Evolutionary conservation across 2,888 invertebrate genomes (phyloP).

Genomic region (Flexamia atlantica): DNA sequence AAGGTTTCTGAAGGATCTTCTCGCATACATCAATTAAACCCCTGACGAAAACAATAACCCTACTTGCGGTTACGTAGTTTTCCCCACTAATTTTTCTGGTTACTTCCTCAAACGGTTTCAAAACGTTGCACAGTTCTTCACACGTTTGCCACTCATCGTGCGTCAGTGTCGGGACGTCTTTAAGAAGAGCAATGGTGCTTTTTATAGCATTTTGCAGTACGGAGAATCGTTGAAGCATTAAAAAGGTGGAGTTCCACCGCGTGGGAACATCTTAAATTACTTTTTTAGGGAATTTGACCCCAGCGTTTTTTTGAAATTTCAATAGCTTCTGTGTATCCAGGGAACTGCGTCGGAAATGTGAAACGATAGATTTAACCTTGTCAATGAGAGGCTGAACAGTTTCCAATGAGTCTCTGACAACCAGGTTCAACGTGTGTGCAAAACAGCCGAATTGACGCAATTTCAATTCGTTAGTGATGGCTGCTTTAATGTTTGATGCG

Average conservation of each 20-base stretch:
- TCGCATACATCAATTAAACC: too few relatives aligned
- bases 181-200: slow-evolving; percentile 66
- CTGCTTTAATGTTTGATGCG: slow-evolving; percentile 36
- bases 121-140: slow-evolving; percentile 62
- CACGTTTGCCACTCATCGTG: slow-evolving; percentile 64
- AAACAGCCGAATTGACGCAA: slow-evolving; percentile 59
- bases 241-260: slow-evolving; percentile 55
- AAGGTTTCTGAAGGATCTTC: too few relatives aligned
- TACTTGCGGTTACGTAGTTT: too few relatives aligned
- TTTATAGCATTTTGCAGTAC: slow-evolving; percentile 40
- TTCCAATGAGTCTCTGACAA: slow-evolving; percentile 23
- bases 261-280: slow-evolving; percentile 46
- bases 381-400: background rate
- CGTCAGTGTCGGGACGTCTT: slow-evolving; percentile 63
- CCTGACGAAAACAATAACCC: too few relatives aligned
- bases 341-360: slow-evolving; percentile 25
- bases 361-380: slow-evolving; percentile 24
- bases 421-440: slow-evolving; percentile 52
- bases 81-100: too few relatives aligned
- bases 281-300: slow-evolving; percentile 34
- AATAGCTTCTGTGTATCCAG: slow-evolving; percentile 15
- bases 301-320: slow-evolving; percentile 18
- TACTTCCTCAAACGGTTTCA: slow-evolving; percentile 65
- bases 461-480: slow-evolving; percentile 26
- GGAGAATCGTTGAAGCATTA: slow-evolving; percentile 38